These are phyloP conservation scores for Spisula solida DNA, from an alignment of 2,888 invertebrate species.

Conservation along the genomic window DNA sequence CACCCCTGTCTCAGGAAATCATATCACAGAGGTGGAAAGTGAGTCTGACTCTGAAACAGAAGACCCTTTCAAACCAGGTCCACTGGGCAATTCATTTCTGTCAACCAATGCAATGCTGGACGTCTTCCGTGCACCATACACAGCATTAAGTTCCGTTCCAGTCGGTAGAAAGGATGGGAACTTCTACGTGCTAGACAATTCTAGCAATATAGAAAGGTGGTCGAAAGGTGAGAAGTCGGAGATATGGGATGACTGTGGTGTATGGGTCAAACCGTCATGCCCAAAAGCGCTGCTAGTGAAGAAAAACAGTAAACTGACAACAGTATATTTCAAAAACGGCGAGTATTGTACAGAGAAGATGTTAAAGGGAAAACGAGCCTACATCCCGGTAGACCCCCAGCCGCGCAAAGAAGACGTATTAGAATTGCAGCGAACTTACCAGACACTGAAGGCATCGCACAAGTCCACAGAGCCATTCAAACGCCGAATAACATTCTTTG, in stretches of 20 bases:
- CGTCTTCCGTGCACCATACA: not conserved
- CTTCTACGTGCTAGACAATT: not conserved
- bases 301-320: not conserved
- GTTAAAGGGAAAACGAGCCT: conserved; percentile 24
- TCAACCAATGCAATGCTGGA: not conserved
- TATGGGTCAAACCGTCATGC: conserved; percentile 25
- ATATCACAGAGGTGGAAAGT: not conserved
- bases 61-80: not conserved
- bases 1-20: too few species aligned
- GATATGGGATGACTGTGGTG: conserved; percentile 53
- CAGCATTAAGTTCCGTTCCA: not conserved
- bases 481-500: conserved; percentile 18
- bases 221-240: not conserved
- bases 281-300: conserved; percentile 23
- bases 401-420: not conserved
- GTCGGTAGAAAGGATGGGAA: too few species aligned
- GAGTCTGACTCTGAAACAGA: too few species aligned
- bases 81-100: not conserved
- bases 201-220: not conserved
- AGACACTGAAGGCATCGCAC: conserved; percentile 12
- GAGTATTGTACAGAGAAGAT: conserved; percentile 28
- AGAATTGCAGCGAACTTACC: conserved; percentile 32
- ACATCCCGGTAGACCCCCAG: conserved; percentile 40
- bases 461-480: too few species aligned
- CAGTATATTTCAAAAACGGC: not conserved